These are phyloP conservation scores for Eulemur mongoz DNA, from an alignment of 2,797 vertebrate species.

Conservation along the genomic window DNA sequence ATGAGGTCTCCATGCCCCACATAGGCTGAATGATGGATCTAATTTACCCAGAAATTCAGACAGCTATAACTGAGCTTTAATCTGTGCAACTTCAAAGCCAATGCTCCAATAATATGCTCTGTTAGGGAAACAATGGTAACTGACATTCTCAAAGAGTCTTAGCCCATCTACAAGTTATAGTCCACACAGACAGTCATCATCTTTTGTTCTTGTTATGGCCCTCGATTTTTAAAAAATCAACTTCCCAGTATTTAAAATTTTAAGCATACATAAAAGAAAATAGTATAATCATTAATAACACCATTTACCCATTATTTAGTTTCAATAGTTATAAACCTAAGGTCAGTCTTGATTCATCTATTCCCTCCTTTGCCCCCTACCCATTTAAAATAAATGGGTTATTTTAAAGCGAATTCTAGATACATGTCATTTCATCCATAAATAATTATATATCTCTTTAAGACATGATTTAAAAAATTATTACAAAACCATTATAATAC, in stretches of 20 bases:
- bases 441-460: not conserved
- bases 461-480: not conserved
- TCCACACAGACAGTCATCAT: not conserved
- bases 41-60: not conserved
- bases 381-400: not conserved
- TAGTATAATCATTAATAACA: not conserved
- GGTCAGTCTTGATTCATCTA: not conserved
- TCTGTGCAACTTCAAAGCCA: not conserved
- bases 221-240: no score
- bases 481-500: not conserved
- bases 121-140: not conserved
- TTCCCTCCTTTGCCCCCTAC: not conserved
- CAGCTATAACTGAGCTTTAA: not conserved
- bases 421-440: not conserved
- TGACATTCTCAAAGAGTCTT: not conserved
- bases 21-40: not conserved
- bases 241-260: not conserved
- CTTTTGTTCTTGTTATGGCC: not conserved
- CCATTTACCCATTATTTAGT: not conserved
- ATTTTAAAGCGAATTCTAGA: not conserved
- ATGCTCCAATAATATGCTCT: not conserved
- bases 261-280: not conserved
- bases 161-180: not conserved
- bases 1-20: not conserved
- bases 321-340: not conserved